Evolutionary conservation across 2,113 vertebrate species (phyloP), one percentile per base, ranked within the genome.

Genomic region (Anoura caudifer): DNA sequence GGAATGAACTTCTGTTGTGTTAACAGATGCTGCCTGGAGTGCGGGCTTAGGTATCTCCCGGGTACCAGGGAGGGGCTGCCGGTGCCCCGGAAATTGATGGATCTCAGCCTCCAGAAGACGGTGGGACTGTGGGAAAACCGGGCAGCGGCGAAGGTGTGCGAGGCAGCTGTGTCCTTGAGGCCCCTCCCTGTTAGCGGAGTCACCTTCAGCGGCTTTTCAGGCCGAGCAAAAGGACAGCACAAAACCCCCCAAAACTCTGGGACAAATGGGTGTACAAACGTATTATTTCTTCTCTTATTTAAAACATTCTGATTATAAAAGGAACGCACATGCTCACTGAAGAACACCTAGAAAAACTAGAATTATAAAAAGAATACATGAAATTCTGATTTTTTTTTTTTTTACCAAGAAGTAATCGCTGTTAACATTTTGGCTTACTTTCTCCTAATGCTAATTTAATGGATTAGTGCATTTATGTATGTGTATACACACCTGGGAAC

Each of bases 41-140:
- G 0, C 0, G 0, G 26, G 63, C 59, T 89, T 50, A 5, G 67
- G 3, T 8, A 22, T 84, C 52, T 61, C 43, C 22, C 5, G 47
- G 61, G 77, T 28, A 12, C 36, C 26, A 2, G 15, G 63, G 61
- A 12, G 16, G 16, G 2, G 14, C 50, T 9, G 36, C 41, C 7
- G 12, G 41, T 0, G 0, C 8, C 84, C 36, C 0, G 9, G 22
- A 22, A 7, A 7, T 0, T 2, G 2, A 5, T 2, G 52, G 38
- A 0, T 41, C 26, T 36, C 17, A 5, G 4, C 45, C 12, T 14
- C 3, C 5, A 22, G n/a, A 26, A 7, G 77, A 19, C 26, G 26
- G 61, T 26, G 61, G 69, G 14, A 10, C 4, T 0, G 16, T 5
- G 45, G 31, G 16, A 3, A 2, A 41, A 56, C 77, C 3, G 24